A percentile compares a stretch with the other conserved stretches of the same genome.
These are phyloP conservation scores for Chaenogobius annularis DNA, from an alignment of 2,113 vertebrate genomes.

Conservation along the genomic window DNA sequence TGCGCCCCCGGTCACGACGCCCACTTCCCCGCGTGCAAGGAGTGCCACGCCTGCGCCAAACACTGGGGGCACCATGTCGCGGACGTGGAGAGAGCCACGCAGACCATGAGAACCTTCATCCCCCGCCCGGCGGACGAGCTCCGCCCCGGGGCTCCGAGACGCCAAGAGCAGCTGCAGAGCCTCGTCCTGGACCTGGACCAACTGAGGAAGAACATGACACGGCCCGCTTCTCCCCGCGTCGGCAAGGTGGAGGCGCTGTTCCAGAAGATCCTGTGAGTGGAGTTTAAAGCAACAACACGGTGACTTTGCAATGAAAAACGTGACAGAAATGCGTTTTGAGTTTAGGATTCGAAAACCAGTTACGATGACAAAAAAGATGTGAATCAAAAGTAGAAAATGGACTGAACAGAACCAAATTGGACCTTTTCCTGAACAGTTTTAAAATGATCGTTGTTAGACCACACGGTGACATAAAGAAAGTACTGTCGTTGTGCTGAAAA, in stretches of 20 bases:
- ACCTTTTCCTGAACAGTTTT: no score
- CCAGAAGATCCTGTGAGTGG: conserved; percentile 71
- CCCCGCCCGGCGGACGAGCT: conserved; percentile 6
- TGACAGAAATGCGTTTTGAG: no score
- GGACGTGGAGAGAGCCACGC: conserved; percentile 63
- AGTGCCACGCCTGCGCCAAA: conserved; percentile 81
- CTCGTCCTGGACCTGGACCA: conserved; percentile 68
- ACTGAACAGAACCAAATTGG: no score
- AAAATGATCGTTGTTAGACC: no score
- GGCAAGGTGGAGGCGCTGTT: conserved; percentile 72
- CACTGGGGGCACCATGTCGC: conserved; percentile 74
- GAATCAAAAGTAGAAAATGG: no score
- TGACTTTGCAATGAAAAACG: no score
- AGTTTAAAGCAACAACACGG: no score
- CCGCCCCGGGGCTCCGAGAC: conserved; percentile 42
- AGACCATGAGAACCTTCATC: conserved; percentile 64
- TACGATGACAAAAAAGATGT: no score
- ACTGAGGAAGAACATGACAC: conserved; percentile 61
- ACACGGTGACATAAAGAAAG: no score
- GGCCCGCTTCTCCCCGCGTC: conserved; percentile 49
- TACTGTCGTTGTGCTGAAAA: no score
- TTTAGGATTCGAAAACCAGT: no score
- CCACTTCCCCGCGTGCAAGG: conserved; percentile 79
- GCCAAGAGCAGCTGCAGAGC: conserved; percentile 65
- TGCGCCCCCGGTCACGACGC: conserved; percentile 70